phyloP scores from a whole-genome alignment of 2,113 vertebrate species.

The Pelecanoides urinatrix region DNA sequence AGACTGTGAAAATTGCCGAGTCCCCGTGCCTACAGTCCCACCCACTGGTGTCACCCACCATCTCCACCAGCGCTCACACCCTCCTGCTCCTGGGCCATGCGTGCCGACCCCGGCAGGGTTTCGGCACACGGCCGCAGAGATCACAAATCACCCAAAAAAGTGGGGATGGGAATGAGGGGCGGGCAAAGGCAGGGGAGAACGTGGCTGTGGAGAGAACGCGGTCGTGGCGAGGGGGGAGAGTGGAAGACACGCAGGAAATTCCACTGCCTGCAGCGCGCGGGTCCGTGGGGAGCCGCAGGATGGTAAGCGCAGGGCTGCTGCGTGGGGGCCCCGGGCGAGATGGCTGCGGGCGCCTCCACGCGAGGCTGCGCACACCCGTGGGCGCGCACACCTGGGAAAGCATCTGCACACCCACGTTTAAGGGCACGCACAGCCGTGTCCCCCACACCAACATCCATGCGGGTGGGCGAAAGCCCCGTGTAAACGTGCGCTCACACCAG shows the following conservation, averaged over 20 bases:
- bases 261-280: no score
- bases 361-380: neutral
- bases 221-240: neutral
- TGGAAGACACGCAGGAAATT: neutral
- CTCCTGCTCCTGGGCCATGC: neutral
- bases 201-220: accelerated
- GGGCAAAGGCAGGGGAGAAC: no score
- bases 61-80: accelerated
- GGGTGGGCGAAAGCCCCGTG: neutral
- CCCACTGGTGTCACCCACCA: neutral
- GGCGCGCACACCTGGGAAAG: no score
- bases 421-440: neutral
- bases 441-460: neutral
- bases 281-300: neutral
- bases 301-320: neutral
- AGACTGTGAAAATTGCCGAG: accelerated
- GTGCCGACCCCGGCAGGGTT: neutral
- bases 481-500: neutral
- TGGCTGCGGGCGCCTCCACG: neutral
- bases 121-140: neutral
- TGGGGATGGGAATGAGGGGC: accelerated
- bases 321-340: no score
- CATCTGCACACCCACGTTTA: neutral
- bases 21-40: neutral
- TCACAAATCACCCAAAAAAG: accelerated